These are phyloP conservation scores for Pterocles orientalis DNA, from an alignment of 2,113 vertebrate species.

Conservation along the genomic window DNA sequence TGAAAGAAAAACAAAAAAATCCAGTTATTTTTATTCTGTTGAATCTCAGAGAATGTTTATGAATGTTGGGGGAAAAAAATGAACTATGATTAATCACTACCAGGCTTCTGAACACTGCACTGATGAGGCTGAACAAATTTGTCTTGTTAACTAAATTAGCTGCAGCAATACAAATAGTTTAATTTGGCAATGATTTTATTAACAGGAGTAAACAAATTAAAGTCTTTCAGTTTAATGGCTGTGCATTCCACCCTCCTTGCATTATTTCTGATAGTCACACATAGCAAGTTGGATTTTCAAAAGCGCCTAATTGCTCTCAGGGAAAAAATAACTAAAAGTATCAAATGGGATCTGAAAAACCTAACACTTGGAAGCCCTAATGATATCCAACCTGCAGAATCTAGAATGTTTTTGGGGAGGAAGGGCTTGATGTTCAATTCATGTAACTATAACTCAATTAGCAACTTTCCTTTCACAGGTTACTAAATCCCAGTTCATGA, in stretches of 20 bases:
- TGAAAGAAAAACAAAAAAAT: slow-evolving; percentile 55
- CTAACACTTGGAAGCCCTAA: background rate
- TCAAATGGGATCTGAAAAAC: background rate
- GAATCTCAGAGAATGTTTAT: background rate
- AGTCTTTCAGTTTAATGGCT: slow-evolving; percentile 25
- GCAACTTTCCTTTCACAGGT: background rate
- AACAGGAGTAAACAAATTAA: slow-evolving; percentile 72
- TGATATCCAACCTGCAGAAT: background rate
- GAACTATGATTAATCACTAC: slow-evolving; percentile 53
- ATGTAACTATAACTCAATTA: background rate
- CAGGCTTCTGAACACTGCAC: slow-evolving; percentile 22
- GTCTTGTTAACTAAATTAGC: slow-evolving; percentile 72
- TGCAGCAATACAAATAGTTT: slow-evolving; percentile 65
- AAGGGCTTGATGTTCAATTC: background rate
- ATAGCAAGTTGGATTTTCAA: background rate
- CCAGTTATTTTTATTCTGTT: background rate
- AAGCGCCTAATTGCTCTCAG: background rate
- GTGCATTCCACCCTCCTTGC: background rate
- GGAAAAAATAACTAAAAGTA: background rate
- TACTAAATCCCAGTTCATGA: background rate
- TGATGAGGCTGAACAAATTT: slow-evolving; percentile 73
- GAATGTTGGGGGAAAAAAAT: background rate
- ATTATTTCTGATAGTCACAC: background rate
- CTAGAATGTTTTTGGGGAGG: background rate
- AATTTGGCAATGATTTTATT: slow-evolving; percentile 65